These are phyloP conservation scores for Agelaius tricolor DNA, from an alignment of 2,113 vertebrate genomes.

Conservation along the genomic window DNA sequence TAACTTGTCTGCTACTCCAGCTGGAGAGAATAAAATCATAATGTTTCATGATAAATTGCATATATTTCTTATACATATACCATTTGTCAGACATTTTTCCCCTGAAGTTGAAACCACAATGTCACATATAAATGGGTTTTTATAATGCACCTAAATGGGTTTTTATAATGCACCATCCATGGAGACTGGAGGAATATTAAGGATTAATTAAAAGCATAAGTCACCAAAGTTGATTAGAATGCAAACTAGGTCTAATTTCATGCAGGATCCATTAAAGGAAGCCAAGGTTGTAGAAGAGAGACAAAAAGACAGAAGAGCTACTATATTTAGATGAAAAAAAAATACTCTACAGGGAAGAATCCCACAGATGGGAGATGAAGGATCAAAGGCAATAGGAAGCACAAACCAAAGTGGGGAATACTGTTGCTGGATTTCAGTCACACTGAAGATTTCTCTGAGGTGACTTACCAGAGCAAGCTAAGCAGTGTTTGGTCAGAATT, in stretches of 20 bases:
- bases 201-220: constrained; percentile 40
- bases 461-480: neutral
- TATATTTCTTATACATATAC: neutral
- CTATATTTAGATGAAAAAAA: constrained; percentile 11
- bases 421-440: neutral
- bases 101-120: neutral
- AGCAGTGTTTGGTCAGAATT: neutral
- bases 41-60: constrained; percentile 7
- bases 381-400: neutral
- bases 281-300: neutral
- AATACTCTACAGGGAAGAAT: neutral
- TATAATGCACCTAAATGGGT: neutral
- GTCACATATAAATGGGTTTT: neutral
- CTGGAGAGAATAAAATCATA: constrained; percentile 42
- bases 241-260: constrained; percentile 9
- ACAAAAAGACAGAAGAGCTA: constrained; percentile 11
- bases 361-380: neutral
- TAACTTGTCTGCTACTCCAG: constrained; percentile 12
- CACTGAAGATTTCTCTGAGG: neutral
- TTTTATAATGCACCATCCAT: neutral
- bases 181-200: constrained; percentile 7
- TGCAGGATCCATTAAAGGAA: neutral
- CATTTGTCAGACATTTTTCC: neutral
- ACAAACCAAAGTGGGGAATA: neutral
- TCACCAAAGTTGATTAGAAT: constrained; percentile 17